These are phyloP conservation scores for Xestoiulus laeticollis DNA, from an alignment of 2,888 invertebrate genomes.

Conservation along the genomic window DNA sequence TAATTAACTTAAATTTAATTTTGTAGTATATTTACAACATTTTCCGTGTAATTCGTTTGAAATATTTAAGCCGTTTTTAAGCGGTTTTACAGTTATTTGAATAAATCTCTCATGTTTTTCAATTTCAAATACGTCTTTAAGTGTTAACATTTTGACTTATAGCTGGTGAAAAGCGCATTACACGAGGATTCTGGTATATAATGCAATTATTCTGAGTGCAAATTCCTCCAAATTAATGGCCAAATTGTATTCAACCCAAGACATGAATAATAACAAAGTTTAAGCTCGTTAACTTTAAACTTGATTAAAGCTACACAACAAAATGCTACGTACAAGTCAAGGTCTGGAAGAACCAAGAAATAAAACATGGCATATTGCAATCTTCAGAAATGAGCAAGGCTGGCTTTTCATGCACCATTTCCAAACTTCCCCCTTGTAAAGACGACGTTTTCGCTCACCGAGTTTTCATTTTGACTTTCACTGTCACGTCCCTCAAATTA, in stretches of 20 bases:
- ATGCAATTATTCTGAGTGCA: neutral
- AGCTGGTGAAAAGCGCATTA: neutral
- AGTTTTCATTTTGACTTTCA: conserved; percentile 19
- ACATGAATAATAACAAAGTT: neutral
- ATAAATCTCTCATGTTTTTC: neutral
- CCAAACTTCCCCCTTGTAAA: neutral
- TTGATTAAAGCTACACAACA: neutral
- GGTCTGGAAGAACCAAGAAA: neutral
- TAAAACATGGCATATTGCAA: neutral
- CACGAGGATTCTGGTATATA: neutral
- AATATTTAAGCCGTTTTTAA: neutral
- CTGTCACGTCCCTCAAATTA: neutral
- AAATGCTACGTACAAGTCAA: neutral
- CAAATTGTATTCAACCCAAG: neutral
- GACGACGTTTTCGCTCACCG: conserved; percentile 1
- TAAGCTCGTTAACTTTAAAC: neutral
- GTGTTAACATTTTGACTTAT: neutral
- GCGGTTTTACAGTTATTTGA: neutral
- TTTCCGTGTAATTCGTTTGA: neutral
- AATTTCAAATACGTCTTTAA: neutral
- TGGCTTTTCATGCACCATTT: conserved; percentile 12
- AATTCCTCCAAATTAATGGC: neutral
- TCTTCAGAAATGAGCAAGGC: neutral
- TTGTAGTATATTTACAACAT: neutral
- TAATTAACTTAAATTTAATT: too few relatives aligned